phyloP scores from a whole-genome alignment of 1,140 invertebrate species.

The Elymnias hypermnestra region DNA sequence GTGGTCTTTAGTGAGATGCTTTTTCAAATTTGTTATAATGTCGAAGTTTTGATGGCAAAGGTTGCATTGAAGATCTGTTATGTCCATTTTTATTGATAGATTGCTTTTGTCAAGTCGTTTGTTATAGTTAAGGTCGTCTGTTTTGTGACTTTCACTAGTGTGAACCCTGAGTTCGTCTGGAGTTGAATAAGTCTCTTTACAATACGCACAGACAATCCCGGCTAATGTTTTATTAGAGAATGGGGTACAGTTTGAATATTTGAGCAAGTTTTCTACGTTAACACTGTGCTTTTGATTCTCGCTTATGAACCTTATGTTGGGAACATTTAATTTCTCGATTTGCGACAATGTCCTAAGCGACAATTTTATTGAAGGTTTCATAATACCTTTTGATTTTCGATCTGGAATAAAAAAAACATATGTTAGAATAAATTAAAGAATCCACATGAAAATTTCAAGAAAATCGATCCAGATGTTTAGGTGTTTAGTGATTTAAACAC shows the following conservation, averaged over 20 bases:
- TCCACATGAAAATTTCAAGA: no score
- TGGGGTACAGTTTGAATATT: slow-evolving; percentile 59
- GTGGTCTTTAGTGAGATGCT: slow-evolving; percentile 40
- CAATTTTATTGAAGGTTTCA: slow-evolving; percentile 25
- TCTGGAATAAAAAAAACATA: slow-evolving; percentile 29
- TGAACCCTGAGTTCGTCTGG: slow-evolving; percentile 35
- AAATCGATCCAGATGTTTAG: no score
- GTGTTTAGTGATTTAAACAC: no score
- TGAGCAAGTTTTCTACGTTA: slow-evolving; percentile 51
- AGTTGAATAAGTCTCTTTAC: slow-evolving; percentile 36
- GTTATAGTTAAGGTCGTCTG: slow-evolving; percentile 26
- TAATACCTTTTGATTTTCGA: slow-evolving; percentile 28
- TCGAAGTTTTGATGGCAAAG: slow-evolving; percentile 33
- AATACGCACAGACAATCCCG: slow-evolving; percentile 54
- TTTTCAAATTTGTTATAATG: slow-evolving; percentile 39
- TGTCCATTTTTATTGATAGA: slow-evolving; percentile 56
- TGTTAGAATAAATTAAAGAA: no score
- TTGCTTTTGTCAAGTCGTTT: slow-evolving; percentile 48
- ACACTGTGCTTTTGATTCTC: slow-evolving; percentile 46
- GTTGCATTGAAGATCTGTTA: slow-evolving; percentile 50
- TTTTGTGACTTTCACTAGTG: slow-evolving; percentile 31
- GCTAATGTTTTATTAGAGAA: slow-evolving; percentile 53
- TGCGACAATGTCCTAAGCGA: slow-evolving; percentile 24
- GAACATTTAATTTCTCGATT: slow-evolving; percentile 25
- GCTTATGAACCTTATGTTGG: slow-evolving; percentile 21